Conservation (phyloP, 2,113 vertebrate genomes). For the Corydoras maculifer region DNA sequence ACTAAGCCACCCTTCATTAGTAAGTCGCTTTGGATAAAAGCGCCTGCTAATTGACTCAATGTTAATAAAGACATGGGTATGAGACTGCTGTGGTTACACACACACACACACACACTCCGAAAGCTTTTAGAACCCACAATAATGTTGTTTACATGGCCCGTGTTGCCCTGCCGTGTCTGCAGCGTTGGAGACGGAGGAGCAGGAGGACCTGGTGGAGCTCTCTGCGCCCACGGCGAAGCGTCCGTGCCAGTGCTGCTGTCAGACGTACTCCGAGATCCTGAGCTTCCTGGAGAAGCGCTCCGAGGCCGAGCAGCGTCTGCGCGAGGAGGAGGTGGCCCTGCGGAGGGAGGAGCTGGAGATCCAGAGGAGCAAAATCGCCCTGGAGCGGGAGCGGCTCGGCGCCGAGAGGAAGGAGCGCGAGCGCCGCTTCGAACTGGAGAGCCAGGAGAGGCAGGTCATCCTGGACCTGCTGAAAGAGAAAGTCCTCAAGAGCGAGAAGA, state of each 20-base stretch:
- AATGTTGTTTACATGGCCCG: too few relatives aligned
- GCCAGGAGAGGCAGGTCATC: conserved; percentile 72
- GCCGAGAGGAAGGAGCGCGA: conserved; percentile 67
- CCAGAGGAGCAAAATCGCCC: conserved; percentile 63
- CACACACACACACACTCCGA: too few relatives aligned
- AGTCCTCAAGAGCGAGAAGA: conserved; percentile 61
- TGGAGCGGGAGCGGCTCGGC: conserved; percentile 67
- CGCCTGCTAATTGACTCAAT: too few relatives aligned
- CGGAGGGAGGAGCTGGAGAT: conserved; percentile 69
- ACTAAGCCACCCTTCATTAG: too few relatives aligned
- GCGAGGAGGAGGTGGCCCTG: conserved; percentile 67
- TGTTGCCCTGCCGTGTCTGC: conserved; percentile 18
- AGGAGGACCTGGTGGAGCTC: conserved; percentile 52
- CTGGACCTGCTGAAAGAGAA: conserved; percentile 69
- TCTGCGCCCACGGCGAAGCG: conserved; percentile 59
- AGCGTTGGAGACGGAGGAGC: conserved; percentile 55
- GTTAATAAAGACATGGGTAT: too few relatives aligned
- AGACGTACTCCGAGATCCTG: conserved; percentile 70
- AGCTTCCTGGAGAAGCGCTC: conserved; percentile 72
- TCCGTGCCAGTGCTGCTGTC: conserved; percentile 71
- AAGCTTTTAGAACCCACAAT: too few relatives aligned
- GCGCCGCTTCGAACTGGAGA: conserved; percentile 67
- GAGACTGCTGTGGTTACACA: too few relatives aligned
- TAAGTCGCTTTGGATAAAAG: too few relatives aligned
- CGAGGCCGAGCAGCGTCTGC: conserved; percentile 67